Conservation (phyloP, 2,797 vertebrate genomes). For the Neosalanx taihuensis region DNA sequence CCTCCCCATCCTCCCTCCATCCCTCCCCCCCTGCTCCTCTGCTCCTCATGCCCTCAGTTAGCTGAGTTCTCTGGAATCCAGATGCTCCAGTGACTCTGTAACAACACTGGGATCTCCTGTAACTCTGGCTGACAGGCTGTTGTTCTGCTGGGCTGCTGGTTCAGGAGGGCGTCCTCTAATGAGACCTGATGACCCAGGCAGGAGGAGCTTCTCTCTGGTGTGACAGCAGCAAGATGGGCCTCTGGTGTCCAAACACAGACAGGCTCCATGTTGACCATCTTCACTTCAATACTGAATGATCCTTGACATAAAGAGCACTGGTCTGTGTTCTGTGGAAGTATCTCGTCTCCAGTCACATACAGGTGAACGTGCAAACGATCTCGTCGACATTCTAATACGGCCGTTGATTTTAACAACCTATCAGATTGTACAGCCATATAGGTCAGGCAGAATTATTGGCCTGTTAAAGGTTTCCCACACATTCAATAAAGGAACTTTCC, state of each 20-base stretch:
- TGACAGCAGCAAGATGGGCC: conserved; percentile 4
- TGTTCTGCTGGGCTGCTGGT: conserved; percentile 57
- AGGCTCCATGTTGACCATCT: too few relatives aligned
- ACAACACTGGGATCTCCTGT: conserved; percentile 26
- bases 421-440: too few relatives aligned
- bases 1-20: neutral
- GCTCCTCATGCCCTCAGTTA: neutral
- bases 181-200: conserved; percentile 64
- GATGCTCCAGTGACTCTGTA: conserved; percentile 60
- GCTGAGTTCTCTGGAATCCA: conserved; percentile 8
- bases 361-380: too few relatives aligned
- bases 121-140: conserved; percentile 67
- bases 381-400: too few relatives aligned
- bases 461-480: too few relatives aligned
- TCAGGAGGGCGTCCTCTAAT: conserved; percentile 57
- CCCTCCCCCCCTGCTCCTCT: neutral
- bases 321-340: too few relatives aligned
- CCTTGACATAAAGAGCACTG: too few relatives aligned
- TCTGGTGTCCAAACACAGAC: conserved; percentile 16
- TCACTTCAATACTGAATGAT: too few relatives aligned
- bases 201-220: conserved; percentile 5
- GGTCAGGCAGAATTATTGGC: too few relatives aligned
- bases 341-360: too few relatives aligned
- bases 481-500: neutral
- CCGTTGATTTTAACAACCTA: too few relatives aligned